Base-by-base conservation (phyloP, 2,113 vertebrate genomes). In the Emydocephalus ijimae region DNA sequence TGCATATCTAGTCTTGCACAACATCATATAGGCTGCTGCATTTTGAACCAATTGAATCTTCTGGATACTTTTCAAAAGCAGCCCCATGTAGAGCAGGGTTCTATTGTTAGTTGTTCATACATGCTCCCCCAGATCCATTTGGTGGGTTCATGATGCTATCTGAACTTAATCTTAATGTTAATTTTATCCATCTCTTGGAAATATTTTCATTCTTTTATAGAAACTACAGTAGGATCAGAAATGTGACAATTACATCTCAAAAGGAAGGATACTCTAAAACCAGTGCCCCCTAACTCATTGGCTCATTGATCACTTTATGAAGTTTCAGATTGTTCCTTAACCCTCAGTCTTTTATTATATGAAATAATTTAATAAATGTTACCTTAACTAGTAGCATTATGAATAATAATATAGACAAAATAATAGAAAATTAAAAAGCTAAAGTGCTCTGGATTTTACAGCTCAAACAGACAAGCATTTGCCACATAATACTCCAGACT, bases 241-340 rank as follows among this genome's bases (percentile, higher is more conserved):
- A 0, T 91, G 26, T 93, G 24, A 57, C 4, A 55, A 4, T 3
- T 24, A 39, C 88, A 54, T 52, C 48, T 14, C 14, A 86, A 3
- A 81, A 95, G 45, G 89, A 95, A 94, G 2, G 0, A 90, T 23
- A 81, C 94, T 95, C 89, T 59, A 45, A 0, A 8, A 0, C 39
- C 45, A 34, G 12, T 34, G 14, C 6, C 64, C 4, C n/a, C 64
- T n/a, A 34, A 74, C 14, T 74, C 64, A 15, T 69, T 15, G 14
- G 64, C 12, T 18, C 29, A 69, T 74, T 34, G 29, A 74, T 15
- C n/a, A 29, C n/a, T 74, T 34, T 34, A 12, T 18, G 2, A 74
- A 34, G 64, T 15, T 74, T 74, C 29, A 74, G 64, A 74, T 74
- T 15, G 14, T 74, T 74, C 5, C 29, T 74, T 15, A 34, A 34